These are phyloP conservation scores for Prostheceraeus crozeri DNA, from an alignment of 2,888 invertebrate genomes.

Conservation along the genomic window DNA sequence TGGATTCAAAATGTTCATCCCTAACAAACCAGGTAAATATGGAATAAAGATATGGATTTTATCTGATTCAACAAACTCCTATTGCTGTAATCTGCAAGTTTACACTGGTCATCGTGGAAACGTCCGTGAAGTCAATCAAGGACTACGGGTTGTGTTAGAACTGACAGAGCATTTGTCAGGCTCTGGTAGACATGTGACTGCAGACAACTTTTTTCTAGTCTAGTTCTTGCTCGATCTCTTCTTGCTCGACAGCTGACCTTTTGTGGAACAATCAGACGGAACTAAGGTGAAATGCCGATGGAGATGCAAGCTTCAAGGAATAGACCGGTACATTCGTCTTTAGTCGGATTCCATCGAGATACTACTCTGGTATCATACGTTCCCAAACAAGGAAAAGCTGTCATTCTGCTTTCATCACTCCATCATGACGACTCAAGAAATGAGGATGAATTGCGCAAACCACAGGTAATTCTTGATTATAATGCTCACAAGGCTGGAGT, in stretches of 20 bases:
- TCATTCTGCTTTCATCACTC: conserved; percentile 8
- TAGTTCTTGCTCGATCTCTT: conserved; percentile 1
- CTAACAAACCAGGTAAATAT: conserved; percentile 16
- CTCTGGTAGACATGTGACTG: conserved; percentile 25
- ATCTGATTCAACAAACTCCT: not conserved
- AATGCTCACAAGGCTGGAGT: conserved; percentile 18
- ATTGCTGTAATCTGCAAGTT: conserved; percentile 26
- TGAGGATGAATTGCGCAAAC: conserved; percentile 2
- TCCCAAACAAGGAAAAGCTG: conserved; percentile 12
- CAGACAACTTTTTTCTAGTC: conserved; percentile 1
- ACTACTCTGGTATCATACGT: conserved; percentile 6
- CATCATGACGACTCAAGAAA: not conserved
- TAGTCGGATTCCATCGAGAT: not conserved
- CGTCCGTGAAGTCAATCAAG: not conserved
- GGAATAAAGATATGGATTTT: conserved; percentile 23
- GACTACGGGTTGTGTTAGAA: conserved; percentile 22
- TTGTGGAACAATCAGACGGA: conserved; percentile 5
- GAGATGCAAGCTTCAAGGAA: too few relatives aligned
- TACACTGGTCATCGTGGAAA: conserved; percentile 24
- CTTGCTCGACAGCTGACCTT: conserved; percentile 16
- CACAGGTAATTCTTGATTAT: conserved; percentile 26
- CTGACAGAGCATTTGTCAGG: conserved; percentile 21
- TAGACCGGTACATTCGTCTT: not conserved
- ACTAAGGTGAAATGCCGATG: too few relatives aligned
- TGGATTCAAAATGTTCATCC: conserved; percentile 12